Percentiles rank a stretch among this genome's conserved stretches.
Conservation (phyloP, 1,140 invertebrate genomes). For the Orchesella cincta region DNA sequence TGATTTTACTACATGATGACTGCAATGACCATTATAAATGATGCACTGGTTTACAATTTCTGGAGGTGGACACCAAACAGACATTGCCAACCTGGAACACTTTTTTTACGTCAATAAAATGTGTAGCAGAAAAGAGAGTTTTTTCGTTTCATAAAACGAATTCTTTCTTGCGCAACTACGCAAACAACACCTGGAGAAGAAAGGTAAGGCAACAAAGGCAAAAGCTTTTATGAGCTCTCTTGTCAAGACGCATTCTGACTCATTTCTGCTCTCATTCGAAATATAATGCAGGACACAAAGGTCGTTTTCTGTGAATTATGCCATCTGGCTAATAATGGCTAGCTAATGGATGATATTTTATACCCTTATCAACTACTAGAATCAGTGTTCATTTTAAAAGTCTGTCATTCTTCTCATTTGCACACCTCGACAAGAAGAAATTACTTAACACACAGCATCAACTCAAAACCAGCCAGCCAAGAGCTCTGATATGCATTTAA, state of each 20-base stretch:
- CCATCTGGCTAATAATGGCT: neutral
- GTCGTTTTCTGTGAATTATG: neutral
- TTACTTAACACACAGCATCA: too few relatives aligned
- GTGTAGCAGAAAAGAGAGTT: neutral
- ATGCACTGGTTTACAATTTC: neutral
- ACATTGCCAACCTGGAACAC: neutral
- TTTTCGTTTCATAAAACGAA: neutral
- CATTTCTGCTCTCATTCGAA: neutral
- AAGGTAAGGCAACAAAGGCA: neutral
- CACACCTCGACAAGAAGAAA: too few relatives aligned
- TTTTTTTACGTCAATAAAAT: conserved; percentile 12
- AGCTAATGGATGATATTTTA: too few relatives aligned
- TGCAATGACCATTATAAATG: neutral
- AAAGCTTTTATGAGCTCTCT: neutral
- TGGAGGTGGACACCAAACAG: neutral
- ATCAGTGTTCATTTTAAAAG: too few relatives aligned
- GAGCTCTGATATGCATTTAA: too few relatives aligned
- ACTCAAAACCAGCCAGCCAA: too few relatives aligned
- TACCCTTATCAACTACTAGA: too few relatives aligned
- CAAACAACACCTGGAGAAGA: neutral
- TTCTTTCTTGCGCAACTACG: neutral
- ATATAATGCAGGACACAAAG: neutral
- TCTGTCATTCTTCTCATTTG: too few relatives aligned
- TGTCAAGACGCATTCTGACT: neutral
- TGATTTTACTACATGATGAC: neutral